These are phyloP conservation scores for Drusus annulatus DNA, from an alignment of 1,140 invertebrate species.

Conservation along the genomic window DNA sequence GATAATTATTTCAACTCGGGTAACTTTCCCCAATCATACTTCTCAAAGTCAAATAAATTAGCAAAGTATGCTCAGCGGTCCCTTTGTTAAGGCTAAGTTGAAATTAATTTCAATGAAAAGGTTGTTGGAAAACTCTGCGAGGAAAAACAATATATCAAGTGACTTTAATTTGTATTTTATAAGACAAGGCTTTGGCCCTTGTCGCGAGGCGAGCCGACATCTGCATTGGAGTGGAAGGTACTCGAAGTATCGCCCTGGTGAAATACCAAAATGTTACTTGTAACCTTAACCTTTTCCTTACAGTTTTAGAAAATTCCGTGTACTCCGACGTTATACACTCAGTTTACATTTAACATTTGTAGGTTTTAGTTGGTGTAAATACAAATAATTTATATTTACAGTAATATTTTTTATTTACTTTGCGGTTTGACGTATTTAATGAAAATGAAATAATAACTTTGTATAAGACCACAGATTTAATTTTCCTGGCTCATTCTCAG, in stretches of 20 bases:
- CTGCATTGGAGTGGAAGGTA: neutral
- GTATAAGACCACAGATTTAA: too few relatives aligned
- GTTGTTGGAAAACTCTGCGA: constrained; percentile 27
- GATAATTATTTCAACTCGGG: constrained; percentile 51
- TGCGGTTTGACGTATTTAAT: too few relatives aligned
- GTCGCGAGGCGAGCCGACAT: neutral
- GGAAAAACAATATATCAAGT: constrained; percentile 26
- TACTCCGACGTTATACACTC: too few relatives aligned
- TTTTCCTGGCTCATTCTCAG: too few relatives aligned
- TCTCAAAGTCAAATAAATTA: constrained; percentile 57
- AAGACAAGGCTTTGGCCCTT: neutral
- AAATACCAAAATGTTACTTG: too few relatives aligned
- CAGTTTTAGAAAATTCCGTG: too few relatives aligned
- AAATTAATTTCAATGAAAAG: constrained; percentile 55
- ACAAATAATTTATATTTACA: too few relatives aligned
- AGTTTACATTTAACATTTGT: too few relatives aligned
- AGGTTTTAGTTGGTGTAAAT: too few relatives aligned
- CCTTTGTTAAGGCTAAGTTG: constrained; percentile 51
- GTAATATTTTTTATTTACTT: too few relatives aligned
- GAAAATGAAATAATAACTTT: too few relatives aligned
- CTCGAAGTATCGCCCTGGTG: neutral
- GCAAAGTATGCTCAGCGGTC: constrained; percentile 54
- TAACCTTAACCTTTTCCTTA: too few relatives aligned
- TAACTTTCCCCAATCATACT: constrained; percentile 55
- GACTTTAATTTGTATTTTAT: neutral